These are phyloP conservation scores for Eulemur rubriventer DNA, from an alignment of 2,797 vertebrate genomes.

Conservation along the genomic window DNA sequence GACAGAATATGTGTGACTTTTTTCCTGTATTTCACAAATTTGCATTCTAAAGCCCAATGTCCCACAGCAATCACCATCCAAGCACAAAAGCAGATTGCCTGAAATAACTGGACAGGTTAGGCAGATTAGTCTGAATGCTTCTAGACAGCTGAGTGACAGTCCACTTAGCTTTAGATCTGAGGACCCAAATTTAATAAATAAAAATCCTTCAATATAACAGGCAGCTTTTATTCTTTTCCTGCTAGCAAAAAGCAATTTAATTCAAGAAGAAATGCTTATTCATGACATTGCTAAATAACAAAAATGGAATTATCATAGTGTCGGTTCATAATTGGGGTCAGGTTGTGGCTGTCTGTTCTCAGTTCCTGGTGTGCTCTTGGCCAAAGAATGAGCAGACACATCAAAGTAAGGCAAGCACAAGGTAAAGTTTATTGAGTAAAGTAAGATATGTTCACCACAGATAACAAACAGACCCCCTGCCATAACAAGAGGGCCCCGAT, in stretches of 20 bases:
- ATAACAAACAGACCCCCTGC: too few species aligned
- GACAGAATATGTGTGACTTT: not conserved
- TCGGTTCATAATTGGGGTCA: too few species aligned
- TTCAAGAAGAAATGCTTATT: not conserved
- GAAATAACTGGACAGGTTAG: constrained; percentile 50
- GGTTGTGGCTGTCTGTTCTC: too few species aligned
- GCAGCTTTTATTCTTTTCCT: constrained; percentile 42
- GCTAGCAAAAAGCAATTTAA: constrained; percentile 36
- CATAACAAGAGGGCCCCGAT: too few species aligned
- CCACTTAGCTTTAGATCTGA: constrained; percentile 55
- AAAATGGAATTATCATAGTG: not conserved
- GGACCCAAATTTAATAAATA: constrained; percentile 44
- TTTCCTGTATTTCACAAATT: constrained; percentile 24
- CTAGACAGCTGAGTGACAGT: constrained; percentile 51
- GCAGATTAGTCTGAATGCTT: not conserved
- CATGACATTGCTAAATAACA: not conserved
- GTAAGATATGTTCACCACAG: too few species aligned
- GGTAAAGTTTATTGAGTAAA: too few species aligned
- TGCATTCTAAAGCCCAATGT: constrained; percentile 49
- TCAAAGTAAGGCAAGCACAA: too few species aligned
- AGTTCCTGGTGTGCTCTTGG: too few species aligned
- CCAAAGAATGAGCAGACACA: too few species aligned
- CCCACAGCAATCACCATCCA: constrained; percentile 47
- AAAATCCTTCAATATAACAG: constrained; percentile 39
- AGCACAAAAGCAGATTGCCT: constrained; percentile 46